Conservation (phyloP, 2,888 invertebrate species). For the Athetis lepigone region DNA sequence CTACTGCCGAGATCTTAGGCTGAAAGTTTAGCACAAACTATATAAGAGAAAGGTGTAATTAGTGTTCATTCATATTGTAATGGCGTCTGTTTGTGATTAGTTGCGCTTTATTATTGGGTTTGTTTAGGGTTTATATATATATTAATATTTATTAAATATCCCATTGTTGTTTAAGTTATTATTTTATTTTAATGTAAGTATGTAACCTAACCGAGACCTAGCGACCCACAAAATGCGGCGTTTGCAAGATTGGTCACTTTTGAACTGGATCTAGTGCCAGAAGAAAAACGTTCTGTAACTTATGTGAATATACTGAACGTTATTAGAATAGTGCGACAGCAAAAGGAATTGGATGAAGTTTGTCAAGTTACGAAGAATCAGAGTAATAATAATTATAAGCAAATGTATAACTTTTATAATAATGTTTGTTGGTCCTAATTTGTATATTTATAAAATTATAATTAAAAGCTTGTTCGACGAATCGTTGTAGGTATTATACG, state of each 20-base stretch:
- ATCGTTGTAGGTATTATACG: too few species aligned
- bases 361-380: conserved; percentile 5
- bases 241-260: conserved; percentile 35
- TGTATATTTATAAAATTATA: too few species aligned
- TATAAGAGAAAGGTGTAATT: conserved; percentile 39
- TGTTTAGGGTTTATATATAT: background rate
- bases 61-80: conserved; percentile 26
- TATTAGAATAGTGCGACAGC: conserved; percentile 30
- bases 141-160: too few species aligned
- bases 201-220: conserved; percentile 27
- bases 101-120: background rate
- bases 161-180: too few species aligned
- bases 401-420: too few species aligned
- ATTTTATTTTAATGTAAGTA: too few species aligned
- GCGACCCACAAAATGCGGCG: conserved; percentile 36
- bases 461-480: too few species aligned
- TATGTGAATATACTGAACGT: conserved; percentile 31
- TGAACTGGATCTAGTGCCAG: conserved; percentile 34
- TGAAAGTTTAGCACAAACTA: conserved; percentile 36
- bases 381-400: conserved; percentile 11
- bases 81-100: conserved; percentile 1
- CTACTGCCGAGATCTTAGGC: conserved; percentile 24
- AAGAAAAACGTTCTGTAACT: conserved; percentile 29
- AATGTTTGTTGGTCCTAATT: too few species aligned
- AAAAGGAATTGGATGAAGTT: conserved; percentile 14